phyloP scores from a whole-genome alignment of 1,140 invertebrate genomes.

The Ditylenchus dipsaci region DNA sequence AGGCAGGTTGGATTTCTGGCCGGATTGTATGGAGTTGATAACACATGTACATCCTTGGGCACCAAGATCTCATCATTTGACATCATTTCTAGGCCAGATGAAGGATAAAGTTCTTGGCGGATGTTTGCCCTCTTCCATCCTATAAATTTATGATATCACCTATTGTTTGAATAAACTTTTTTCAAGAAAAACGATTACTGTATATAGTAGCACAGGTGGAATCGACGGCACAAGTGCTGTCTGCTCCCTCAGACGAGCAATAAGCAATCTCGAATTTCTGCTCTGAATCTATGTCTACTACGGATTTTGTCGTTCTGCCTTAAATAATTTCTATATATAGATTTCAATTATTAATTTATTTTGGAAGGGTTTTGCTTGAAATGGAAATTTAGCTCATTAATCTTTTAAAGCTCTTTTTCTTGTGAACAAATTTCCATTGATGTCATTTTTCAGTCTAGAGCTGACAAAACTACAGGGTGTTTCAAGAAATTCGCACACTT shows the following conservation, averaged over 20 bases:
- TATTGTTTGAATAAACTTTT: background rate
- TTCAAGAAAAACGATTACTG: background rate
- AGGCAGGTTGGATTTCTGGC: background rate
- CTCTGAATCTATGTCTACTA: background rate
- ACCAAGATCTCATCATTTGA: background rate
- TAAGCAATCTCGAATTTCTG: too few relatives aligned
- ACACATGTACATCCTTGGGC: background rate
- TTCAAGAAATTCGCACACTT: too few relatives aligned
- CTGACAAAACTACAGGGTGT: too few relatives aligned
- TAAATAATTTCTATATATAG: background rate
- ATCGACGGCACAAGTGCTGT: too few relatives aligned
- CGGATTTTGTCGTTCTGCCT: background rate
- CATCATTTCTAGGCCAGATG: background rate
- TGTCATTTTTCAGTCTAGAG: too few relatives aligned
- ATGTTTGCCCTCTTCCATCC: background rate
- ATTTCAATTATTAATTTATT: background rate
- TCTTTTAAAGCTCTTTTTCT: too few relatives aligned
- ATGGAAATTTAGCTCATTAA: too few relatives aligned
- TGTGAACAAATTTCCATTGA: too few relatives aligned
- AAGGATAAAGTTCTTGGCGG: background rate
- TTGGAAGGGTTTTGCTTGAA: too few relatives aligned
- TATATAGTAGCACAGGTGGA: too few relatives aligned
- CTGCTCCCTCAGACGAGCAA: too few relatives aligned
- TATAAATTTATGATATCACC: background rate
- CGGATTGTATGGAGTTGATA: background rate